Conservation (phyloP, 2,888 invertebrate genomes). For the Rhabditoides inermis region DNA sequence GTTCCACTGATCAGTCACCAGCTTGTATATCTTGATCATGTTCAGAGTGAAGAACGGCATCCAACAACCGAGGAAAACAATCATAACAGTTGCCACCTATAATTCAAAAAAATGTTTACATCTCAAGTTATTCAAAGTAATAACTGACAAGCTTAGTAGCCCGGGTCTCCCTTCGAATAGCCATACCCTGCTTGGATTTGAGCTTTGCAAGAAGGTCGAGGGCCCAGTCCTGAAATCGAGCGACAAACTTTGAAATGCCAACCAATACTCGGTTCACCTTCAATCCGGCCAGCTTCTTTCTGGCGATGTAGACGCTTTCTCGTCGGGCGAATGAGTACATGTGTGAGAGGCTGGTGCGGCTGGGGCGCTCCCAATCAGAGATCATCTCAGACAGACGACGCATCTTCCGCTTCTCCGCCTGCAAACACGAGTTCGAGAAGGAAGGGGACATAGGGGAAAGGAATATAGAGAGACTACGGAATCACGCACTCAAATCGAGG, state of each 20-base stretch:
- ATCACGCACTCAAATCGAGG: too few species aligned
- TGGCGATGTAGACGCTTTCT: constrained; percentile 49
- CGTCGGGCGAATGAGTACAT: constrained; percentile 49
- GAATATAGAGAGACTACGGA: too few species aligned
- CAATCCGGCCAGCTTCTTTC: constrained; percentile 50
- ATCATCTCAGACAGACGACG: constrained; percentile 49
- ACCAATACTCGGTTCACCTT: constrained; percentile 33
- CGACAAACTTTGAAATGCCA: not conserved
- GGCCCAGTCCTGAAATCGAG: constrained; percentile 35
- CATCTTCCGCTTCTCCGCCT: constrained; percentile 44
- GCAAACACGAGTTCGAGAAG: constrained; percentile 9
- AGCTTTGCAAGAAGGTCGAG: constrained; percentile 48
- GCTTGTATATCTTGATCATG: constrained; percentile 50
- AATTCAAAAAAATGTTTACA: too few species aligned
- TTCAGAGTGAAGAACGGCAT: constrained; percentile 58
- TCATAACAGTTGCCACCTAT: constrained; percentile 53
- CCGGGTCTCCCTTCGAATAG: constrained; percentile 49
- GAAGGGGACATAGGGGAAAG: too few species aligned
- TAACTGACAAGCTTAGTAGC: constrained; percentile 53
- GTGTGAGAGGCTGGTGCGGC: constrained; percentile 34
- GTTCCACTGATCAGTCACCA: constrained; percentile 40
- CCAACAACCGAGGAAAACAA: constrained; percentile 58
- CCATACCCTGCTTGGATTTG: constrained; percentile 51
- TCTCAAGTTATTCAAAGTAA: too few species aligned
- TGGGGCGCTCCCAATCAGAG: constrained; percentile 50